Percentiles rank a stretch among this genome's conserved stretches.
phyloP scores from a whole-genome alignment of 2,113 vertebrate genomes.

The Lota lota region DNA sequence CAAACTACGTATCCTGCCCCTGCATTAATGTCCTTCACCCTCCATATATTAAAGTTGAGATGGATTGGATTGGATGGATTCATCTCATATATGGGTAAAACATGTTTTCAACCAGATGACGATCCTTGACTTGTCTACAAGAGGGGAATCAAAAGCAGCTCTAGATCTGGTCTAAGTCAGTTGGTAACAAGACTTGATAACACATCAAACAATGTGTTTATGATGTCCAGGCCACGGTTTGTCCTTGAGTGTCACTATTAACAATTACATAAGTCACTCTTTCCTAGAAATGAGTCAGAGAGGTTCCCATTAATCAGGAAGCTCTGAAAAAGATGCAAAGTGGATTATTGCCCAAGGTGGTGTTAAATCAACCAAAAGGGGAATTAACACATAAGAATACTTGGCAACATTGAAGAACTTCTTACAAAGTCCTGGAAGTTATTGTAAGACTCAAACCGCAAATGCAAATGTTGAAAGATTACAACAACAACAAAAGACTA shows the following conservation, averaged over 20 bases:
- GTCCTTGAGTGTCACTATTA: not conserved
- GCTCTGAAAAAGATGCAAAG: slow-evolving; percentile 2
- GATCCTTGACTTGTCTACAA: too few relatives aligned
- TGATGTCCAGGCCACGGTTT: too few relatives aligned
- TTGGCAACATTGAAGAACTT: slow-evolving; percentile 3
- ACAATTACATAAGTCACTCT: slow-evolving; percentile 12
- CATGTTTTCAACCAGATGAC: too few relatives aligned
- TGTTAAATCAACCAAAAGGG: slow-evolving; percentile 29
- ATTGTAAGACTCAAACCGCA: not conserved
- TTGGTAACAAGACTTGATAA: too few relatives aligned
- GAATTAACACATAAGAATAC: slow-evolving; percentile 46
- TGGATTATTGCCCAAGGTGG: slow-evolving; percentile 4
- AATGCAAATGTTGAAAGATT: not conserved
- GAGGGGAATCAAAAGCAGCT: too few relatives aligned
- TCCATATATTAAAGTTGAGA: too few relatives aligned
- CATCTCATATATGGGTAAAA: too few relatives aligned
- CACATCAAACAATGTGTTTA: too few relatives aligned
- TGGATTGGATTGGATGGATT: too few relatives aligned
- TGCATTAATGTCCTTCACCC: too few relatives aligned
- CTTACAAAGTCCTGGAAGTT: slow-evolving; percentile 24
- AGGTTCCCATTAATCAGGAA: slow-evolving; percentile 28
- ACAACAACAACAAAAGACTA: not conserved
- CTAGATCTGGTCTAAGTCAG: too few relatives aligned
- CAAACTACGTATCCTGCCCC: not conserved
- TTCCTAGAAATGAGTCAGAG: slow-evolving; percentile 19